Percentiles rank a stretch among this genome's conserved stretches.
Conservation (phyloP, 2,888 invertebrate species). For the Pollenia griseotomentosa region DNA sequence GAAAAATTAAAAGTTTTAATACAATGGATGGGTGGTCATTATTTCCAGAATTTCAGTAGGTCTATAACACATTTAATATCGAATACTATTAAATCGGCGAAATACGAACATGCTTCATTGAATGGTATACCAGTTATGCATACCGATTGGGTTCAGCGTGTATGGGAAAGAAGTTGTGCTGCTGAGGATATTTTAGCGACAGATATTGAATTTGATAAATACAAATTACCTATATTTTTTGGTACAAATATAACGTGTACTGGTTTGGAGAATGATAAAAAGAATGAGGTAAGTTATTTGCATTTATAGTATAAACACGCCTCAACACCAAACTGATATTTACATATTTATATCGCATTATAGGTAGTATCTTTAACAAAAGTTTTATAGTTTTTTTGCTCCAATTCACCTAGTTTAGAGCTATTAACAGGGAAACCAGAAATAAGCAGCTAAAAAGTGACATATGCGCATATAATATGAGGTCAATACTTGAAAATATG, state of each 20-base stretch:
- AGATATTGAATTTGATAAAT: conserved; percentile 88
- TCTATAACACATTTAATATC: conserved; percentile 93
- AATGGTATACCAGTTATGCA: conserved; percentile 89
- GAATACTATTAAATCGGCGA: conserved; percentile 90
- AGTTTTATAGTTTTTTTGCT: too few species aligned
- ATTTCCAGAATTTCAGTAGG: conserved; percentile 87
- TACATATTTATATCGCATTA: too few species aligned
- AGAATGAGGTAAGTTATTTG: conserved; percentile 79
- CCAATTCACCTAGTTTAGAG: too few species aligned
- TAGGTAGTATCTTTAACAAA: too few species aligned
- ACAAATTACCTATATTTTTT: conserved; percentile 89
- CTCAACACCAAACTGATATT: too few species aligned
- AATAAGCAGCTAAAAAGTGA: too few species aligned
- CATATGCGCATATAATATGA: too few species aligned
- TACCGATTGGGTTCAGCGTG: conserved; percentile 90
- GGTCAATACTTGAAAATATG: too few species aligned
- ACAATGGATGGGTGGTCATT: conserved; percentile 91
- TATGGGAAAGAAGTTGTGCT: conserved; percentile 90
- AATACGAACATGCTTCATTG: conserved; percentile 87
- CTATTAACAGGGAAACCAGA: too few species aligned
- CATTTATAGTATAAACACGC: too few species aligned
- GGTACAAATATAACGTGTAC: conserved; percentile 92
- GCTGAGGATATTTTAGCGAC: conserved; percentile 87
- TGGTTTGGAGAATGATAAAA: conserved; percentile 85
- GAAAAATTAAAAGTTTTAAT: conserved; percentile 87